Evolutionary conservation across 2,113 vertebrate species (phyloP), one percentile per base, ranked within the genome.

Genomic region (Lipophrys pholis): DNA sequence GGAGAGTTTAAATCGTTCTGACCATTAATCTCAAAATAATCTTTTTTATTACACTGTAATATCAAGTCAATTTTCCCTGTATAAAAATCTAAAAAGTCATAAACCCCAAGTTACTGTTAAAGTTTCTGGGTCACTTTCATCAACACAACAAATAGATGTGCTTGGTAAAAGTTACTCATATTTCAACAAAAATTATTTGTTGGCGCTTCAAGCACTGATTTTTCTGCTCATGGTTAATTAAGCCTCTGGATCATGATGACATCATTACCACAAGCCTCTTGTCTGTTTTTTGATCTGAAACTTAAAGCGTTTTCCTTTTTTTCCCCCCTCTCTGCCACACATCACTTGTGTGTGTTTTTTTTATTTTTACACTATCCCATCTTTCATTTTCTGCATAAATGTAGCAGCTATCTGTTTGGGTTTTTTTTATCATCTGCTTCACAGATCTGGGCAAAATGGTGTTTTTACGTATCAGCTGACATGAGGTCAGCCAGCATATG

Each of bases 221-320:
- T 60, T 4, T 36, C 21, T 52, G 38, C 49, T 61, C 50, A 52
- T 0, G 10, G 60, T 56, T 39, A 62, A 45, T 14, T 11, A n/a
- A 62, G 59, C 39, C 7, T 15, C 15, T 51, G 59, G n/a, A 35
- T 64, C 9, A 59, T 78, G 36, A 54, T 73, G 55, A 63, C 43
- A 77, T 69, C 41, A 53, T 64, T 73, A 73, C n/a, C 38, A 38
- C 6, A 8, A 35, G 43, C 8, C 9, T 55, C 45, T 45, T 61
- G 64, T 73, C 56, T 79, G 39, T 61, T 6, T 50, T 66, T 43
- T 11, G 14, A 2, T 60, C 42, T 52, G 35, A 72, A 64, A 66
- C 72, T 48, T 11, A 54, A 72, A 77, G 21, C 38, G 35, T 17
- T n/a, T 17, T 21, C 21, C 15, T 17, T 40, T 49, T 56, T 41